Percentiles rank a stretch among this genome's conserved stretches.
Evolutionary conservation across 2,888 invertebrate genomes (phyloP).

Genomic region (Hoplodrina blanda): DNA sequence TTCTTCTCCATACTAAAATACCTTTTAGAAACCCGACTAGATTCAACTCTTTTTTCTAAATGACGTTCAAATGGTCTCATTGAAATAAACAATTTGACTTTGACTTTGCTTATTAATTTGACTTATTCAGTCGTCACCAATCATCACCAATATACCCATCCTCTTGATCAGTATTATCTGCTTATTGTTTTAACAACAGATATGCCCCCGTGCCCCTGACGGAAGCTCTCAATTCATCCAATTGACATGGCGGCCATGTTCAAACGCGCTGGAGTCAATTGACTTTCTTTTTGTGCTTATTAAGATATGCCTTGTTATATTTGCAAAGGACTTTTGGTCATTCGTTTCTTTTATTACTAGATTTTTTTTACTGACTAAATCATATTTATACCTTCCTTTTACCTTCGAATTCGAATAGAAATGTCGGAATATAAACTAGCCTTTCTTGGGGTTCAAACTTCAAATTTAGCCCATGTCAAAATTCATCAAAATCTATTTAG

Average conservation of each 20-base stretch:
- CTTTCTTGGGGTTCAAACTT: too few relatives aligned
- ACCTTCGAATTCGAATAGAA: too few relatives aligned
- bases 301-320: slow-evolving; percentile 23
- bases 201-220: slow-evolving; percentile 26
- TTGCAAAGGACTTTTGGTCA: slow-evolving; percentile 14
- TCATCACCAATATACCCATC: slow-evolving; percentile 13
- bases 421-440: too few relatives aligned
- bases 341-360: not conserved
- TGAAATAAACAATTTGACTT: too few relatives aligned
- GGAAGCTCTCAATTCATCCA: slow-evolving; percentile 73
- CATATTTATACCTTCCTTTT: too few relatives aligned
- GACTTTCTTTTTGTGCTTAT: slow-evolving; percentile 68
- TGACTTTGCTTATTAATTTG: not conserved
- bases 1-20: too few relatives aligned
- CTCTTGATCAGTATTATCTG: slow-evolving; percentile 45
- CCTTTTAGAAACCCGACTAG: too few relatives aligned
- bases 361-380: too few relatives aligned
- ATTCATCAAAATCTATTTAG: too few relatives aligned
- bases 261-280: slow-evolving; percentile 67
- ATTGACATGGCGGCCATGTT: slow-evolving; percentile 70
- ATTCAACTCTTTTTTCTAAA: too few relatives aligned
- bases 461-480: too few relatives aligned
- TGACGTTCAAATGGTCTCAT: too few relatives aligned
- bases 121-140: not conserved
- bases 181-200: slow-evolving; percentile 52